phyloP scores from a whole-genome alignment of 2,888 invertebrate species.

The Morpho helenor region DNA sequence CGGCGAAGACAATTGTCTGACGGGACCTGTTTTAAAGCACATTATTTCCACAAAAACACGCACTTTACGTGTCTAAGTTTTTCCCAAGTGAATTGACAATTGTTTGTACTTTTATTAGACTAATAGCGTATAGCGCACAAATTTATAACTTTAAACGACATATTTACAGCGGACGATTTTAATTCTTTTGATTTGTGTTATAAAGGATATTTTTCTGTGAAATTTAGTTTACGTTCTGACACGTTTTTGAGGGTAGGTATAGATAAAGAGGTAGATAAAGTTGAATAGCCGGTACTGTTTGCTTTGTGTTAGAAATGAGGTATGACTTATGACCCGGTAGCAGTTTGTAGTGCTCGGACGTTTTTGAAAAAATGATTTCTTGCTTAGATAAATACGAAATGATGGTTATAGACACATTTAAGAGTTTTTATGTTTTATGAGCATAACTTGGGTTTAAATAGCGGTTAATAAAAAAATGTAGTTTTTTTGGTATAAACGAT shows the following conservation, averaged over 20 bases:
- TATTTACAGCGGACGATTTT: constrained; percentile 2
- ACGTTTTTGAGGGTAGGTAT: not conserved
- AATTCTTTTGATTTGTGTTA: not conserved
- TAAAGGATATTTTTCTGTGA: constrained; percentile 16
- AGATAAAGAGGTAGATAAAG: constrained; percentile 30
- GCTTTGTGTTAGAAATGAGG: constrained; percentile 45
- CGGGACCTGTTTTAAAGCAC: constrained; percentile 16
- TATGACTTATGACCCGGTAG: constrained; percentile 39
- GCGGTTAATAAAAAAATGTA: too few relatives aligned
- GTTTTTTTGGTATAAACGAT: too few relatives aligned
- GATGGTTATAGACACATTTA: constrained; percentile 18
- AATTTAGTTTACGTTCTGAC: not conserved
- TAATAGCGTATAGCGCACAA: constrained; percentile 34
- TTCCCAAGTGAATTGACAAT: constrained; percentile 39
- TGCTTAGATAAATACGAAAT: constrained; percentile 19
- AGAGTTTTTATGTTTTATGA: constrained; percentile 5
- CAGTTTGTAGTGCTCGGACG: constrained; percentile 21
- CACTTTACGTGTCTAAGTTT: constrained; percentile 35
- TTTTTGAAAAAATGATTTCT: constrained; percentile 16
- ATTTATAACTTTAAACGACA: not conserved
- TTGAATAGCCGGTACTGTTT: constrained; percentile 39
- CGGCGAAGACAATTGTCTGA: constrained; percentile 7
- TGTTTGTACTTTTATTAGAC: constrained; percentile 32
- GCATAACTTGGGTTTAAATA: too few relatives aligned
- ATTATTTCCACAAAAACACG: constrained; percentile 28